Conservation (phyloP, 2,113 vertebrate genomes). For the Harpagus bidentatus region DNA sequence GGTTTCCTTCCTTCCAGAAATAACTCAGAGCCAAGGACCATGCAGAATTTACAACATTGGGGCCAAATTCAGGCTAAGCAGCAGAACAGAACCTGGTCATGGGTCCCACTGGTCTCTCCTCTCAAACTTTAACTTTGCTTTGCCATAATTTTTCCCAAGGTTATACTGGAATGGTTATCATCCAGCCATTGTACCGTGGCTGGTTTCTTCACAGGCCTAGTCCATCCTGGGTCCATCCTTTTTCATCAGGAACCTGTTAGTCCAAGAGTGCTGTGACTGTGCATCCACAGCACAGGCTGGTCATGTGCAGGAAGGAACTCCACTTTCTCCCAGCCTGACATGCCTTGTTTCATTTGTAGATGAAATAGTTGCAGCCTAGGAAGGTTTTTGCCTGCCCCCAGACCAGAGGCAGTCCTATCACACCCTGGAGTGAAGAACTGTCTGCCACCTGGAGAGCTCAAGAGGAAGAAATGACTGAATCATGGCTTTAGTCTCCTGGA, state of each 20-base stretch:
- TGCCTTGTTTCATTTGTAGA: background rate
- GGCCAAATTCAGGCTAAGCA: background rate
- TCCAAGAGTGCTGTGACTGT: background rate
- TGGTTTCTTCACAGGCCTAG: background rate
- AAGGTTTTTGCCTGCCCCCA: background rate
- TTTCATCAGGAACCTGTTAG: background rate
- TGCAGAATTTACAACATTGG: background rate
- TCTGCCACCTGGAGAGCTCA: background rate
- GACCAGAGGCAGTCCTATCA: background rate
- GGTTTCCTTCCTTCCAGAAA: background rate
- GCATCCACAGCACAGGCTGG: background rate
- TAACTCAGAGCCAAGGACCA: background rate
- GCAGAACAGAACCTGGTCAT: background rate
- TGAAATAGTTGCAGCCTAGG: background rate
- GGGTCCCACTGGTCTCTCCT: background rate
- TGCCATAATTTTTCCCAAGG: background rate
- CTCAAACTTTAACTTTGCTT: background rate
- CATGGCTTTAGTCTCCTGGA: background rate
- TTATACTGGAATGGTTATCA: background rate
- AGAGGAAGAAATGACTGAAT: background rate
- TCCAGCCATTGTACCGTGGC: background rate
- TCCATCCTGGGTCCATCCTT: background rate
- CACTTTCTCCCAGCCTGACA: background rate
- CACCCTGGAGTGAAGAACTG: background rate
- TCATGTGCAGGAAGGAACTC: background rate